Percentiles rank a stretch among this genome's conserved stretches.
These are phyloP conservation scores for Misgurnus mizolepis DNA, from an alignment of 2,113 vertebrate genomes.

Conservation along the genomic window DNA sequence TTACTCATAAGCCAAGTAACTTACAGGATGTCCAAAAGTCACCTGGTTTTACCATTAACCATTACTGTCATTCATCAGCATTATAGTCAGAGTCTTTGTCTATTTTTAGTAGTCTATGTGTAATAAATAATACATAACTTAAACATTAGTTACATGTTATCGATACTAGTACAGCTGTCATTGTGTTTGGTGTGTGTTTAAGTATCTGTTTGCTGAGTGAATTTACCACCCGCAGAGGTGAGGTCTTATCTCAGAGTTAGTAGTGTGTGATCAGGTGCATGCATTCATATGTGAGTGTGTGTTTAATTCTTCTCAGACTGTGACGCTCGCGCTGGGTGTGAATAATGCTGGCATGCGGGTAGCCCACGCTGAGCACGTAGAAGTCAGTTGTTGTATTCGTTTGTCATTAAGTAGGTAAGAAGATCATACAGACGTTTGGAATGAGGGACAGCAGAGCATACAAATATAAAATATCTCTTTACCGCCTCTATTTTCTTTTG, in stretches of 20 bases:
- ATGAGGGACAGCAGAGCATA: neutral
- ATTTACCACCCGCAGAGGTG: conserved; percentile 22
- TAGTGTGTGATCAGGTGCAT: conserved; percentile 59
- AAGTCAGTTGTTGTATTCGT: conserved; percentile 56
- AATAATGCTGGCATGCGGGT: conserved; percentile 69
- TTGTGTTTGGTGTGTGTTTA: neutral
- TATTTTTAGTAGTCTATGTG: neutral
- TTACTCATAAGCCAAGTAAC: neutral
- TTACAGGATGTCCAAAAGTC: neutral
- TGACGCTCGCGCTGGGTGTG: conserved; percentile 51
- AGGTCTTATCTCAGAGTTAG: conserved; percentile 60
- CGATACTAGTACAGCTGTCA: conserved; percentile 8
- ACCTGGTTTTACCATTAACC: neutral
- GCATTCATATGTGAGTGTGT: conserved; percentile 35
- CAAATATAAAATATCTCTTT: conserved; percentile 7
- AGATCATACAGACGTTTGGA: conserved; percentile 4
- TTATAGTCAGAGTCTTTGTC: neutral
- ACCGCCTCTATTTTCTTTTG: neutral
- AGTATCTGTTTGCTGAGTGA: conserved; percentile 8
- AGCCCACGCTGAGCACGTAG: conserved; percentile 60
- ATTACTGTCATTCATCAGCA: neutral
- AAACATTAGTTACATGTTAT: neutral
- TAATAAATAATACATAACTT: neutral
- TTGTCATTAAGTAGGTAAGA: neutral
- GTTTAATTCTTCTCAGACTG: conserved; percentile 39